A percentile compares a stretch with the other conserved stretches of the same genome.
These are phyloP conservation scores for Choristoneura rosaceana DNA, from an alignment of 2,888 invertebrate species.

Conservation along the genomic window DNA sequence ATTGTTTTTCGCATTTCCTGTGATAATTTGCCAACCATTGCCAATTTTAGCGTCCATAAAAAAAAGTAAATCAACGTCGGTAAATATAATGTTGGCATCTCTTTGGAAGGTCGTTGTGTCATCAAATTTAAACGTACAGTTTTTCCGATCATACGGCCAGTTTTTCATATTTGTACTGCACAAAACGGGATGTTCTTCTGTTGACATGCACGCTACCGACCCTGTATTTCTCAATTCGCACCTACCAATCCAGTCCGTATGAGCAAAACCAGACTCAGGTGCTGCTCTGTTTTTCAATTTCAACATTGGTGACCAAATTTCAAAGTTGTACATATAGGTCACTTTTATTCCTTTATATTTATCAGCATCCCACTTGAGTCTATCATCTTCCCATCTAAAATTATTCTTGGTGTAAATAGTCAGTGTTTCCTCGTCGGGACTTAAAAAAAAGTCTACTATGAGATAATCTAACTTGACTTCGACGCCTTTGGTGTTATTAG, in stretches of 20 bases:
- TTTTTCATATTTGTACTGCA: conserved; percentile 18
- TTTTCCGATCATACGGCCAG: conserved; percentile 31
- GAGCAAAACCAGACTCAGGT: too few species aligned
- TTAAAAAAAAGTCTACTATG: not conserved
- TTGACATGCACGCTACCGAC: not conserved
- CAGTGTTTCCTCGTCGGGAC: conserved; percentile 4
- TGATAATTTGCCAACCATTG: conserved; percentile 15
- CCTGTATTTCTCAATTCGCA: conserved; percentile 26
- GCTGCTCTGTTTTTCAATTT: conserved; percentile 49
- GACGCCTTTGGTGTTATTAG: conserved; percentile 2
- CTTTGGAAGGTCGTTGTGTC: not conserved
- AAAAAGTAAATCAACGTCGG: not conserved
- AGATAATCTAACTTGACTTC: conserved; percentile 10
- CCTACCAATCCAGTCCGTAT: not conserved
- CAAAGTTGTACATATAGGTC: conserved; percentile 12
- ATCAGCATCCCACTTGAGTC: conserved; percentile 57
- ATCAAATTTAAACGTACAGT: conserved; percentile 27
- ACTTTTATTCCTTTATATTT: conserved; percentile 51
- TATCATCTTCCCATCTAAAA: conserved; percentile 52
- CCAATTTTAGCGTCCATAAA: not conserved
- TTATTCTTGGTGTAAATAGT: conserved; percentile 44
- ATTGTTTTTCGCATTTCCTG: not conserved
- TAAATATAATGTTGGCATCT: conserved; percentile 8
- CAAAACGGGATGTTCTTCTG: not conserved
- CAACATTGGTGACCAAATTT: conserved; percentile 54